Base-by-base conservation (phyloP, 2,888 invertebrate species). In the Chloroclystis v-ata region DNA sequence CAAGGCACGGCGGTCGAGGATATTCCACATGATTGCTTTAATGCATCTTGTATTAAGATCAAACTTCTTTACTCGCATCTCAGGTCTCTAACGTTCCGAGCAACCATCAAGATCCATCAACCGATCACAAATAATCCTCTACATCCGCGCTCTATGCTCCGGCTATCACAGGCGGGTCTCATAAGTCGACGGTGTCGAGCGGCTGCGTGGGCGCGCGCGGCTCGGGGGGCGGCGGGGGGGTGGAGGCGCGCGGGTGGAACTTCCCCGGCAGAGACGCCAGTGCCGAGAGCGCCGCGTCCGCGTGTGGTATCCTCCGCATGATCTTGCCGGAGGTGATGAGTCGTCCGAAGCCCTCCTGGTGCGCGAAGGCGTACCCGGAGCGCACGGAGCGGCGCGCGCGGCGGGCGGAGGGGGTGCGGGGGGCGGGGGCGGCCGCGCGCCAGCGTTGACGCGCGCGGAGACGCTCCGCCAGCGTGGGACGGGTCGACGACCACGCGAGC, bases 281-380 rank as follows among this genome's bases (percentile, higher is more conserved):
- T 60, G 84, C 84, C 2, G 92, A 91, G 57, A 94, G 92, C 70
- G 92, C 94, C 59, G 94, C 94, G 75, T 94, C 94, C 33, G 89
- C 89, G 78, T 94, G 94, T 43, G 94, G 94, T 76, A 94, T 86
- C 73, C 94, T 93, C 9, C 83, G 81, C 97, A 98, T 97, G 71
- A 98, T 97, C 85, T 97, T 97, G 50, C 98, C 98, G 38, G 97
- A 97, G 8, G 98, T 99, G 76, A 99, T 99, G 63, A 99, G 94
- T 12, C 75, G 68, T 1, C 75, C 75, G 72, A 75, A 75, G 66
- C 75, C 75, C 59, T 75, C 75, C 84, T 97, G 97, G 87, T 99
- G 99, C 47, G 99, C 97, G 88, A 99, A 99, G 7, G 99, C 99
- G 86, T 99, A 84, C 11, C 99, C 98, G 8, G 98, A 98, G 47